phyloP scores from a whole-genome alignment of 1,140 invertebrate species.

The Mylabris phalerata region DNA sequence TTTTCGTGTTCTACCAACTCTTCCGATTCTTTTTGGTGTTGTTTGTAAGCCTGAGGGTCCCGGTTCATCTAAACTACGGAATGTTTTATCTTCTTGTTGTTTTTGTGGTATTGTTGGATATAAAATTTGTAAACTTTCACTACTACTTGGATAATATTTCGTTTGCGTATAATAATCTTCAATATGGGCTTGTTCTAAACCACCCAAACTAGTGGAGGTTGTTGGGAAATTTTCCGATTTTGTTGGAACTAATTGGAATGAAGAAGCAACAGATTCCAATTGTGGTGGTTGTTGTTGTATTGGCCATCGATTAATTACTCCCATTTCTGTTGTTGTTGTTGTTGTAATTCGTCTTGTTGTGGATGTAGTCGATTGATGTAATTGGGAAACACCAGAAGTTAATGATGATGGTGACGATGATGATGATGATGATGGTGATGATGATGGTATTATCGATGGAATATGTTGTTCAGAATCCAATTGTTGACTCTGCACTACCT shows the following conservation, averaged over 20 bases:
- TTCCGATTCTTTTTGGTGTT: slow-evolving; percentile 10
- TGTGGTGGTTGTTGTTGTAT: slow-evolving; percentile 6
- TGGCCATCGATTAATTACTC: slow-evolving; percentile 24
- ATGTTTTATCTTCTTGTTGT: slow-evolving; percentile 20
- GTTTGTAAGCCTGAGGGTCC: slow-evolving; percentile 39
- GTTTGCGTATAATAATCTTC: slow-evolving; percentile 32
- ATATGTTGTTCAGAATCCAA: slow-evolving; percentile 13
- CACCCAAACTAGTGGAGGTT: slow-evolving; percentile 18
- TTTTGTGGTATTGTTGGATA: slow-evolving; percentile 4
- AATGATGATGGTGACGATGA: slow-evolving; percentile 8
- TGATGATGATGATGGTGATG: slow-evolving; percentile 8
- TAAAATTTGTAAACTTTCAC: slow-evolving; percentile 17
- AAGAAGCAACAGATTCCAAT: slow-evolving; percentile 9
- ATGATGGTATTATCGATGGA: slow-evolving; percentile 8
- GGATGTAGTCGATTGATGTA: not conserved
- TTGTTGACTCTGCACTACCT: slow-evolving; percentile 32
- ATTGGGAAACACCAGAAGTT: not conserved
- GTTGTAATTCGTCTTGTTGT: not conserved
- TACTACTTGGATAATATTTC: slow-evolving; percentile 27
- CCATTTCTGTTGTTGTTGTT: slow-evolving; percentile 25
- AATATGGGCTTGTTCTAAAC: slow-evolving; percentile 31
- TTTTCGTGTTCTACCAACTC: slow-evolving; percentile 8
- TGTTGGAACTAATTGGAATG: not conserved
- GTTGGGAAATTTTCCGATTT: slow-evolving; percentile 8
- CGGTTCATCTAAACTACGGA: slow-evolving; percentile 29